Conservation (phyloP, 2,888 invertebrate genomes). For the Acronicta aceris region DNA sequence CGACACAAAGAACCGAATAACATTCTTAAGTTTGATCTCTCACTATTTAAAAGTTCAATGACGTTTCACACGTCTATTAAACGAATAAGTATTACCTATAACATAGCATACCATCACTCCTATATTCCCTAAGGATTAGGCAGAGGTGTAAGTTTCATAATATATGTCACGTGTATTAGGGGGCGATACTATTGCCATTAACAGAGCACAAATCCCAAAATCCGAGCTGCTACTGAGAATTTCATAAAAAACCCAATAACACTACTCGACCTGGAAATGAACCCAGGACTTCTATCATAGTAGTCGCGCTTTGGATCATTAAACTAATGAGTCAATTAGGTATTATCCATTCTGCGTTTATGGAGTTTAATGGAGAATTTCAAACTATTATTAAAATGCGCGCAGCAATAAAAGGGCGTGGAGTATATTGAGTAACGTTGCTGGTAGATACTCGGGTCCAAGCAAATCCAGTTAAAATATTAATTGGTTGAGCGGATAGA, state of each 20-base stretch:
- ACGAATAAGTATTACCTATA: constrained; percentile 37
- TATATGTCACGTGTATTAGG: too few species aligned
- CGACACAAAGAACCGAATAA: constrained; percentile 65
- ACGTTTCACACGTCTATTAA: constrained; percentile 60
- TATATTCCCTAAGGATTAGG: too few species aligned
- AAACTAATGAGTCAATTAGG: too few species aligned
- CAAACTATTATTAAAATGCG: constrained; percentile 71
- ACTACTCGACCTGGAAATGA: too few species aligned
- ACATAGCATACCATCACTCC: too few species aligned
- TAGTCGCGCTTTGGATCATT: too few species aligned
- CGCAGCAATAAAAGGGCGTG: constrained; percentile 74
- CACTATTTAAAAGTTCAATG: constrained; percentile 53
- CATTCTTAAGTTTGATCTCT: constrained; percentile 63
- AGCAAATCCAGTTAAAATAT: constrained; percentile 84
- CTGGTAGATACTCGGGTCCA: constrained; percentile 68
- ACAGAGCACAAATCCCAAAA: too few species aligned
- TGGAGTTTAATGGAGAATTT: constrained; percentile 67
- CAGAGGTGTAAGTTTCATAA: too few species aligned
- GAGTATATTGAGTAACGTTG: constrained; percentile 68
- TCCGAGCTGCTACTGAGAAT: too few species aligned
- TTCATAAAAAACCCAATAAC: too few species aligned
- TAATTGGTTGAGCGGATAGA: constrained; percentile 76
- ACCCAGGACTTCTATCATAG: too few species aligned
- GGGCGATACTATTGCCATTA: too few species aligned
- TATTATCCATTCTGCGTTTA: constrained; percentile 53